Base-by-base conservation (phyloP, 2,797 vertebrate genomes). In the Myotis myotis region DNA sequence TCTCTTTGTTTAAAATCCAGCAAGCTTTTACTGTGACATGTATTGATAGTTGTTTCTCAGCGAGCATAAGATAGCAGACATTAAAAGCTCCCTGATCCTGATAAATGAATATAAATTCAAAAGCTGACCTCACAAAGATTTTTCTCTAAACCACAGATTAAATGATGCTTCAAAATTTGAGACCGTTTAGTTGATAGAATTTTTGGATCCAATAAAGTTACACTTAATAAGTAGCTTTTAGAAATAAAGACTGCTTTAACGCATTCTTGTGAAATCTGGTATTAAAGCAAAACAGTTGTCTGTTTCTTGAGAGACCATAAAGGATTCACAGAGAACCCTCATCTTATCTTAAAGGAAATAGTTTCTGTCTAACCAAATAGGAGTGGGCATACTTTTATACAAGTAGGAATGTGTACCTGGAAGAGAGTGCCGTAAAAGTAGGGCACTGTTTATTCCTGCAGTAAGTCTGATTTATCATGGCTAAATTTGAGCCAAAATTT, bases 351-450 rank as follows among this genome's bases (percentile, higher is more conserved):
- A 94, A 95, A 89, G 92, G 85, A 94, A 97, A 96, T 95, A 95
- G 91, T 95, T 96, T 92, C 83, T 96, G 78, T 91, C 33, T 97
- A 92, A 90, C 96, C 84, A 94, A 88, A 81, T 94, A 94, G 90
- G 74, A 95, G 75, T 80, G 22, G 51, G 13, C 83, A 94, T 92
- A 49, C 81, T 95, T 97, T 94, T 91, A 89, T 78, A 68, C 87
- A 94, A 83, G 57, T 74, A 93, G 84, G 88, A 97, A 89, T 89
- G 79, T 78, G 71, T 95, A 85, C 90, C 74, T 96, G 91, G 70
- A 88, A 95, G 85, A 93, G 70, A 81, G 57, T 62, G 6, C 75
- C 60, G 53, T 94, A 76, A 93, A 95, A 94, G 66, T 79, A 91
- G 90, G 36, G 60, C 94, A 47, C 53, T 95, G 41, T 96, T 96